phyloP scores from a whole-genome alignment of 2,888 invertebrate species.

The Drosophila rellima region DNA sequence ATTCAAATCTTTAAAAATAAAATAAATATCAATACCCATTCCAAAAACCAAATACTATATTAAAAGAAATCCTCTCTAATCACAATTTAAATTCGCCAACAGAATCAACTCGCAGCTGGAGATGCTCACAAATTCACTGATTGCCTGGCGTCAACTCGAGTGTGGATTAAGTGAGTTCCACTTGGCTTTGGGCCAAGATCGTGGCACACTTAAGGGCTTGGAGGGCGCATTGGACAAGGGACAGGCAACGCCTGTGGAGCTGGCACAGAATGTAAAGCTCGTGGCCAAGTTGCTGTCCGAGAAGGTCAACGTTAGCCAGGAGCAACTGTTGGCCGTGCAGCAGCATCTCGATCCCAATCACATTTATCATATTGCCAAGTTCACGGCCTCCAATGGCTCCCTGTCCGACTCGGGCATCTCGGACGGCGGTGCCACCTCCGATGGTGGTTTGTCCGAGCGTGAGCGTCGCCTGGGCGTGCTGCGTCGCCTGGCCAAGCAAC shows the following conservation, averaged over 20 bases:
- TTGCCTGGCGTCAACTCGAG: slow-evolving; percentile 92
- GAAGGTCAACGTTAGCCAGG: slow-evolving; percentile 85
- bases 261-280: slow-evolving; percentile 85
- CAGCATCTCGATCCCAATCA: slow-evolving; percentile 84
- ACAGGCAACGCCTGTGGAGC: slow-evolving; percentile 83
- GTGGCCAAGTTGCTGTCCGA: slow-evolving; percentile 86
- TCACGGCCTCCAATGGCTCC: slow-evolving; percentile 87
- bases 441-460: slow-evolving; percentile 89
- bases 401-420: slow-evolving; percentile 91
- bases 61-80: background rate
- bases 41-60: too few relatives aligned
- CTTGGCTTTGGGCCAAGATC: slow-evolving; percentile 91
- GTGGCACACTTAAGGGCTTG: slow-evolving; percentile 85
- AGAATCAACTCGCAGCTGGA: slow-evolving; percentile 91
- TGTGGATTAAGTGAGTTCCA: slow-evolving; percentile 91
- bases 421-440: slow-evolving; percentile 91
- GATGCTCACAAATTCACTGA: slow-evolving; percentile 90
- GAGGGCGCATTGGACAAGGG: slow-evolving; percentile 85
- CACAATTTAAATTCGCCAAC: slow-evolving; percentile 17
- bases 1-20: background rate
- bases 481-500: slow-evolving; percentile 89
- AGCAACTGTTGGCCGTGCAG: slow-evolving; percentile 83
- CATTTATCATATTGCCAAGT: slow-evolving; percentile 84
- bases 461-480: slow-evolving; percentile 89
- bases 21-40: background rate